These are phyloP conservation scores for Caenorhabditis parvicauda DNA, from an alignment of 2,888 invertebrate genomes.

Conservation along the genomic window DNA sequence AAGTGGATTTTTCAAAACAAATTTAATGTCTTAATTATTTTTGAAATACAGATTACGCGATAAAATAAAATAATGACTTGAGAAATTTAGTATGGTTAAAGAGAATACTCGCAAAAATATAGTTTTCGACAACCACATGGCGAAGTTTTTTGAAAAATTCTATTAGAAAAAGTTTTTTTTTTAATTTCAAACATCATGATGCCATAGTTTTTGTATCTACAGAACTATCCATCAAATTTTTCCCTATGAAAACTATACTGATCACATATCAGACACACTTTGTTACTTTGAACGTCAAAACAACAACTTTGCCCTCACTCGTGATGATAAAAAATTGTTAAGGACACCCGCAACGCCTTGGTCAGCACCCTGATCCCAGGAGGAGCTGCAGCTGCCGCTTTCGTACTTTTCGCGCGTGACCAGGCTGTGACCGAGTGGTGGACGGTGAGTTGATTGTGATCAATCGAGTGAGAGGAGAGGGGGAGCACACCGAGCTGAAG, in stretches of 20 bases:
- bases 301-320: too few relatives aligned
- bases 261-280: too few relatives aligned
- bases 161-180: background rate
- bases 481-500: too few relatives aligned
- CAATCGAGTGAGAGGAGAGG: too few relatives aligned
- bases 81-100: too few relatives aligned
- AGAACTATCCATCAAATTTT: too few relatives aligned
- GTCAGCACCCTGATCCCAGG: conserved; percentile 46
- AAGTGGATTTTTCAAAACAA: background rate
- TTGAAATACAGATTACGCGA: background rate
- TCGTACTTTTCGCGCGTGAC: conserved; percentile 33
- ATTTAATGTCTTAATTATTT: background rate
- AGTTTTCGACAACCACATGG: too few relatives aligned
- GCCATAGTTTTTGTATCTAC: background rate
- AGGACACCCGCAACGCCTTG: conserved; percentile 51
- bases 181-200: background rate
- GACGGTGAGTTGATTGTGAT: conserved; percentile 34
- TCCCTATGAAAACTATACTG: too few relatives aligned
- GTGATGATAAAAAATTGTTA: too few relatives aligned
- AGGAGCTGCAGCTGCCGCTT: conserved; percentile 41
- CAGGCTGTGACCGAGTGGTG: conserved; percentile 39
- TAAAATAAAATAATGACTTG: background rate
- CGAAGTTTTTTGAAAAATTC: background rate
- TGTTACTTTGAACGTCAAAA: too few relatives aligned
- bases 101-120: too few relatives aligned